phyloP scores from a whole-genome alignment of 2,113 vertebrate genomes.

The Proteles cristata region DNA sequence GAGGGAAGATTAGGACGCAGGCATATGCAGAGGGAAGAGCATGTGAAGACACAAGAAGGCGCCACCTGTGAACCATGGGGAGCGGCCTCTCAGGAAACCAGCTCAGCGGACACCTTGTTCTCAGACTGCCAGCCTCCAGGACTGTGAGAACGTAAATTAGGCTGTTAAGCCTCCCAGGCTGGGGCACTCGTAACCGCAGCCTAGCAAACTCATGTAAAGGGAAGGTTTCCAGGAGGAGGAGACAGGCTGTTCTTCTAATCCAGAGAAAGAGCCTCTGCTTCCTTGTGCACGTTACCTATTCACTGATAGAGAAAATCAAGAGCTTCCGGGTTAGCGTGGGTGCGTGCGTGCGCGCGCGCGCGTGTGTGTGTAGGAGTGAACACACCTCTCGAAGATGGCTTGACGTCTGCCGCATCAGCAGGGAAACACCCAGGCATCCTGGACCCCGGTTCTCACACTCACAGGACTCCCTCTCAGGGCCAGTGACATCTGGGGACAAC shows the following conservation, averaged over 20 bases:
- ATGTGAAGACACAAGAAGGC: background rate
- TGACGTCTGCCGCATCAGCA: background rate
- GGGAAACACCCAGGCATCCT: slow-evolving; percentile 28
- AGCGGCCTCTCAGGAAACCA: background rate
- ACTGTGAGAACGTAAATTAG: too few species aligned
- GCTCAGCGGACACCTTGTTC: background rate
- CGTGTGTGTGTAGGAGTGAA: rapidly evolving
- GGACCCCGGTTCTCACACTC: background rate
- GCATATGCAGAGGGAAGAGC: background rate
- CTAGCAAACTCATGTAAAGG: background rate
- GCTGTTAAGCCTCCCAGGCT: background rate
- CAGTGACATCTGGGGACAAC: slow-evolving; percentile 4
- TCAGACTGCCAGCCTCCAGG: background rate
- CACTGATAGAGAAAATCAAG: background rate
- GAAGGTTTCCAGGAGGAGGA: background rate
- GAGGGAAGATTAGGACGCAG: background rate
- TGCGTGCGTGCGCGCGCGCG: too few species aligned
- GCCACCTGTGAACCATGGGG: background rate
- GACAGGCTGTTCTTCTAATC: background rate
- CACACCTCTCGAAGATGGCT: background rate
- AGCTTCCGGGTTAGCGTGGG: background rate
- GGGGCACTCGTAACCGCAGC: background rate
- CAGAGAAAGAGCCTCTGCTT: background rate
- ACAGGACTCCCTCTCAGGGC: background rate
- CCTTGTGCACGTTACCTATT: background rate